phyloP scores from a whole-genome alignment of 2,888 invertebrate species.

The Diogma glabrata region DNA sequence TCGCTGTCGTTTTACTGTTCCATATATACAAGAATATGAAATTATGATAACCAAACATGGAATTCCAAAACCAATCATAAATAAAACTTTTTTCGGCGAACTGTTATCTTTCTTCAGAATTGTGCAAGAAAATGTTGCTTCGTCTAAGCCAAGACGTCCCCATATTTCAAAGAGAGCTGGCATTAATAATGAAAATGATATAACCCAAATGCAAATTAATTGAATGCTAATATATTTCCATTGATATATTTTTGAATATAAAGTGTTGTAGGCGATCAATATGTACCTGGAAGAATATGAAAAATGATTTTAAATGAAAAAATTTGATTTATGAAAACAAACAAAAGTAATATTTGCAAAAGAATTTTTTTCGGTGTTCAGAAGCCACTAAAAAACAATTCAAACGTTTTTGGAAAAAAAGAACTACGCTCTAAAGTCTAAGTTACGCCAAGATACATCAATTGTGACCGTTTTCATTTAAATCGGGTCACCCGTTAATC shows the following conservation, averaged over 20 bases:
- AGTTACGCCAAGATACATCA: too few species aligned
- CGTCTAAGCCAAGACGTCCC: conserved; percentile 73
- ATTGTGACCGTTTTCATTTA: too few species aligned
- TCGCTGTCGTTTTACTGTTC: conserved; percentile 62
- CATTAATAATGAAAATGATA: conserved; percentile 61
- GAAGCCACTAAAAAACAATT: too few species aligned
- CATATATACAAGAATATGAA: conserved; percentile 78
- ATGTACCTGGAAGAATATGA: conserved; percentile 54
- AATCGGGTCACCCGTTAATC: too few species aligned
- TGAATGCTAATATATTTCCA: conserved; percentile 61
- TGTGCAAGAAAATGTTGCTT: conserved; percentile 77
- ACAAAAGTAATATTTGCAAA: too few species aligned
- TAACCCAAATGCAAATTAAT: conserved; percentile 66
- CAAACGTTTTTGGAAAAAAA: too few species aligned
- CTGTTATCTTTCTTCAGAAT: conserved; percentile 63
- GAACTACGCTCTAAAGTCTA: too few species aligned
- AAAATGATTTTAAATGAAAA: too few species aligned
- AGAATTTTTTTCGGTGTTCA: too few species aligned
- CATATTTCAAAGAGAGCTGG: conserved; percentile 71
- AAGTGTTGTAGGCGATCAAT: conserved; percentile 67
- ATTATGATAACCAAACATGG: conserved; percentile 76
- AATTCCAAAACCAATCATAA: conserved; percentile 69
- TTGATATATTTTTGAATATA: conserved; percentile 69
- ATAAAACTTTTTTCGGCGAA: conserved; percentile 75
- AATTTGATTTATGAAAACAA: too few species aligned